Evolutionary conservation across 1,140 invertebrate species (phyloP).

Genomic region (Stegodyphus dumicola): DNA sequence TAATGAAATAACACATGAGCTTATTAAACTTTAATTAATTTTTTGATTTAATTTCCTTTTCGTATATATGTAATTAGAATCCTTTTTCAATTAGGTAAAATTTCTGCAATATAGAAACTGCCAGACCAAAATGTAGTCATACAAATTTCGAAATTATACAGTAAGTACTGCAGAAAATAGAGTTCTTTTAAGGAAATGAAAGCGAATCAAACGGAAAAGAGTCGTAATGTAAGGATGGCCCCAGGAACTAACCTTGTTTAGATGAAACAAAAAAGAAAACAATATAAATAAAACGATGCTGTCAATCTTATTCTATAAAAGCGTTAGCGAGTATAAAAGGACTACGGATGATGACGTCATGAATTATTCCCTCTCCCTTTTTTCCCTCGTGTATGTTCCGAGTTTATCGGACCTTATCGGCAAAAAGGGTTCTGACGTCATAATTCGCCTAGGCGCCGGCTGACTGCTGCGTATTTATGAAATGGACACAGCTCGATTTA

Average conservation of each 20-base stretch:
- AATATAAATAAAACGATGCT: not conserved
- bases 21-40: too few relatives aligned
- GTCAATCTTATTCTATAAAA: slow-evolving; percentile 6
- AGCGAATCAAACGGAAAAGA: too few relatives aligned
- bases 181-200: too few relatives aligned
- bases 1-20: too few relatives aligned
- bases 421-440: slow-evolving; percentile 26
- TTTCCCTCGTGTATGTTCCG: not conserved
- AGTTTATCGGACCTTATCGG: slow-evolving; percentile 35
- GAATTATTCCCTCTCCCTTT: slow-evolving; percentile 3
- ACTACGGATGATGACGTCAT: slow-evolving; percentile 15
- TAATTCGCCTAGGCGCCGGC: slow-evolving; percentile 16
- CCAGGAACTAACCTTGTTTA: not conserved
- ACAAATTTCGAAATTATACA: too few relatives aligned
- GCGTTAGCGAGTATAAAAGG: slow-evolving; percentile 23
- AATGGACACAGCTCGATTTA: slow-evolving; percentile 26
- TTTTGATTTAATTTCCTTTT: too few relatives aligned
- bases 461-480: slow-evolving; percentile 29
- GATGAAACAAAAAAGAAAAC: not conserved
- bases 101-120: too few relatives aligned
- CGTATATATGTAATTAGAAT: too few relatives aligned
- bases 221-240: slow-evolving; percentile 8
- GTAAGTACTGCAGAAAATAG: too few relatives aligned
- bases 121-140: too few relatives aligned
- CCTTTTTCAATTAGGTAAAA: too few relatives aligned